Base-by-base conservation (phyloP, 1,140 invertebrate species). In the Saxidomus purpurata region DNA sequence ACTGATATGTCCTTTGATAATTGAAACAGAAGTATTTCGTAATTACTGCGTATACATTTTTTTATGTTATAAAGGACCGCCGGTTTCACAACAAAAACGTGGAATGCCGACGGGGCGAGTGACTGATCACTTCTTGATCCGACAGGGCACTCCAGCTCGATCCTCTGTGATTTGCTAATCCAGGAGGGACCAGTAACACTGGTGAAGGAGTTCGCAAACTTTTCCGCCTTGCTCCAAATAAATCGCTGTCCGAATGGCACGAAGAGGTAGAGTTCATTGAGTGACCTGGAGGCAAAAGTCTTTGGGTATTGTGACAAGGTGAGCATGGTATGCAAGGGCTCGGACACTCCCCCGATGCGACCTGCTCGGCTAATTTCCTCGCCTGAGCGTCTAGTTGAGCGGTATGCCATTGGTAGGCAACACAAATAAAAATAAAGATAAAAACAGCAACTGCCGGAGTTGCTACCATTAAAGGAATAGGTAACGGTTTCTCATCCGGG, bases 401-500 rank as follows among this genome's bases (percentile, higher is more conserved):
- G 0, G 79, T 82, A 25, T 89, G 87, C 80, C 43, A 76, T 59
- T 71, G 74, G 36, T 89, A 89, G 0, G 87, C 67, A 9, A 89
- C 31, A 63, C 87, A 89, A 17, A 89, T 84, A 49, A 89, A 89
- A 13, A 89, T 61, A 19, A 89, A 34, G 38, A 89, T 89, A 34
- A 43, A 22, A 3, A 89, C 69, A 22, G 80, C 87, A 31, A 84
- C 80, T 17, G 59, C 80, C 1, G 80, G 87, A 67, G 80, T 89
- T 0, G 87, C 87, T 28, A 89, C 38, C 34, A 89, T 77, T 28
- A 89, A 83, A 11, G 87, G 47, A 9, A 83, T n/a, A 15, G 87
- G 87, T 25, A 89, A 34, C 17, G 34, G 34, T 17, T 8, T 71
- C 3, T 71, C 67, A 38, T 38, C 34, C 2, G 67, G 25, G 0